phyloP scores from a whole-genome alignment of 1,140 invertebrate species.

The Diorhabda sublineata region DNA sequence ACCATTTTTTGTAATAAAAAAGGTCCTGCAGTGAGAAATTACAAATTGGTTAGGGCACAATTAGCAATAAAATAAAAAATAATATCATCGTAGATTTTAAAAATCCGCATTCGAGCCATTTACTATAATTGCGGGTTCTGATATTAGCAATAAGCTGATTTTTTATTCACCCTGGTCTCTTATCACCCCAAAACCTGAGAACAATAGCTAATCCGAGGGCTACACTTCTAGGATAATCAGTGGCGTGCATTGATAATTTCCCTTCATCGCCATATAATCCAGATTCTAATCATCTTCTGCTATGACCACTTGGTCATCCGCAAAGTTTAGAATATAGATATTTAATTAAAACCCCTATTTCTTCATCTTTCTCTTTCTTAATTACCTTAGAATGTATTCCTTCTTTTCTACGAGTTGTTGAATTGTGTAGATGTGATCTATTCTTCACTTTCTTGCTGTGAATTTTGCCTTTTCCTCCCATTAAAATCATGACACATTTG shows the following conservation, averaged over 20 bases:
- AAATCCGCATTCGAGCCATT: conserved; percentile 39
- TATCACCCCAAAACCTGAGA: conserved; percentile 43
- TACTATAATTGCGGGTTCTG: conserved; percentile 45
- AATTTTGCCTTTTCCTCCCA: too few relatives aligned
- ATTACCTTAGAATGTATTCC: too few relatives aligned
- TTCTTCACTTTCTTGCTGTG: too few relatives aligned
- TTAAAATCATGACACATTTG: too few relatives aligned
- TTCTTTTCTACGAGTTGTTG: too few relatives aligned
- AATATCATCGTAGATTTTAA: conserved; percentile 37
- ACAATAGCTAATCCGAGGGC: conserved; percentile 43
- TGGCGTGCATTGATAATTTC: not conserved
- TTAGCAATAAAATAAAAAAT: conserved; percentile 47
- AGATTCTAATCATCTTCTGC: too few relatives aligned
- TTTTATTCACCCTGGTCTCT: conserved; percentile 48
- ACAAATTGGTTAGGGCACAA: conserved; percentile 35
- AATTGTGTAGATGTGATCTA: too few relatives aligned
- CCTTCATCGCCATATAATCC: too few relatives aligned
- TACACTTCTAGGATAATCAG: conserved; percentile 4
- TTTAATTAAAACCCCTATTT: too few relatives aligned
- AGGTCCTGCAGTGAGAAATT: conserved; percentile 18
- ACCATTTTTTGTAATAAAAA: conserved; percentile 9
- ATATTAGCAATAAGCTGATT: conserved; percentile 50
- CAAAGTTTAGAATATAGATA: too few relatives aligned
- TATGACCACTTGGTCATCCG: too few relatives aligned
- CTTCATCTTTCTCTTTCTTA: too few relatives aligned